A percentile compares a stretch with the other conserved stretches of the same genome.
phyloP scores from a whole-genome alignment of 2,797 vertebrate genomes.

The Cottoperca gobio region DNA sequence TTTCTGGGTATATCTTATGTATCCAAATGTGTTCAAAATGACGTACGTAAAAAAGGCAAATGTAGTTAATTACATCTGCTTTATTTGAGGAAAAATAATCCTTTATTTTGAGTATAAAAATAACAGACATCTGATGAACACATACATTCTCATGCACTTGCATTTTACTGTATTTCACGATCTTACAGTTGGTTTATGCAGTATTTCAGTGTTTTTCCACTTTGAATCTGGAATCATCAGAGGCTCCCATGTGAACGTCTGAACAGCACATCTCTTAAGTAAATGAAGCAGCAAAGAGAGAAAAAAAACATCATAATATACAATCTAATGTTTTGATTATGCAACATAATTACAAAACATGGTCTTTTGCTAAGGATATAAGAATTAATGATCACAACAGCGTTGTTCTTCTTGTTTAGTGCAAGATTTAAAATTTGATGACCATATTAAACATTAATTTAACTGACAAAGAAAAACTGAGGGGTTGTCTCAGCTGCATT shows the following conservation, averaged over 20 bases:
- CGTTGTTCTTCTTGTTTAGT: conserved; percentile 20
- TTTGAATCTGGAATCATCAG: conserved; percentile 1
- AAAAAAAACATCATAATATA: neutral
- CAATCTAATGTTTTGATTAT: conserved; percentile 12
- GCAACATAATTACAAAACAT: conserved; percentile 30
- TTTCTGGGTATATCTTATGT: neutral
- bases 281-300: conserved; percentile 12
- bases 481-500: neutral
- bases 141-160: conserved; percentile 79
- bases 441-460: conserved; percentile 31
- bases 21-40: neutral
- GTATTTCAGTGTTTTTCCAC: conserved; percentile 20
- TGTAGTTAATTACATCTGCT: conserved; percentile 72
- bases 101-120: conserved; percentile 86
- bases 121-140: conserved; percentile 82
- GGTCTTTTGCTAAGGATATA: conserved; percentile 1
- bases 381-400: conserved; percentile 10
- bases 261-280: conserved; percentile 20
- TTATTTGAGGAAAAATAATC: conserved; percentile 87
- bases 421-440: conserved; percentile 25
- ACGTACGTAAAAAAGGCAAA: conserved; percentile 10
- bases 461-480: conserved; percentile 1
- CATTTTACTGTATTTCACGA: conserved; percentile 66
- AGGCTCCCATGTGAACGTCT: conserved; percentile 5
- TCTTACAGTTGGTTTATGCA: conserved; percentile 58